phyloP scores from a whole-genome alignment of 1,140 invertebrate species.

The Glomeris maerens region DNA sequence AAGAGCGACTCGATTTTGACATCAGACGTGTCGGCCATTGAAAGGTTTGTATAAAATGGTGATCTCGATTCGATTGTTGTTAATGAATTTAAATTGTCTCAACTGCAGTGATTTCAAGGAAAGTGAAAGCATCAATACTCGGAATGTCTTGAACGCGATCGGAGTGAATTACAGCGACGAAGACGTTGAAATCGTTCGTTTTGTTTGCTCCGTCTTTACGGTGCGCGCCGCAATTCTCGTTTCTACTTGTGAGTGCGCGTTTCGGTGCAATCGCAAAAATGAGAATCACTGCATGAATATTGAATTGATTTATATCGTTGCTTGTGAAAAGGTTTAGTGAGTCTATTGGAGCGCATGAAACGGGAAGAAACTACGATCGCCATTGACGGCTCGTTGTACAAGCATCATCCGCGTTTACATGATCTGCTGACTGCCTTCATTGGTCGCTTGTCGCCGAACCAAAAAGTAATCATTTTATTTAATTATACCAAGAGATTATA shows the following conservation, averaged over 20 bases:
- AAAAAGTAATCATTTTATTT: slow-evolving; percentile 26
- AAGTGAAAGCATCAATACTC: slow-evolving; percentile 1
- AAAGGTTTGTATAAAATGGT: slow-evolving; percentile 51
- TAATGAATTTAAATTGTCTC: no score
- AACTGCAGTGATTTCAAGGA: no score
- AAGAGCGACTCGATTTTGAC: slow-evolving; percentile 44
- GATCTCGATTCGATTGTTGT: no score
- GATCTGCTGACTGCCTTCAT: slow-evolving; percentile 60
- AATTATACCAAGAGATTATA: no score
- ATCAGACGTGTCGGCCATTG: slow-evolving; percentile 53
- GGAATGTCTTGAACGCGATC: slow-evolving; percentile 25
- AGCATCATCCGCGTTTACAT: slow-evolving; percentile 65
- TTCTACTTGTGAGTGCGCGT: slow-evolving; percentile 42
- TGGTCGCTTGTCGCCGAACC: slow-evolving; percentile 38
- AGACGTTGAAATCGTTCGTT: slow-evolving; percentile 52
- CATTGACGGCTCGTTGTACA: slow-evolving; percentile 74
- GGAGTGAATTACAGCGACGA: slow-evolving; percentile 43
- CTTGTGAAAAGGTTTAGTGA: slow-evolving; percentile 49
- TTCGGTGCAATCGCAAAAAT: background rate
- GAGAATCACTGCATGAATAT: background rate
- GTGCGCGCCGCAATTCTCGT: slow-evolving; percentile 64
- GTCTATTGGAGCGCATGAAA: slow-evolving; percentile 53
- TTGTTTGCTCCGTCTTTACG: slow-evolving; percentile 58
- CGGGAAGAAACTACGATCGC: slow-evolving; percentile 52
- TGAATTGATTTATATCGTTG: background rate